phyloP scores from a whole-genome alignment of 2,797 vertebrate genomes.

The Clarias platycephalus region DNA sequence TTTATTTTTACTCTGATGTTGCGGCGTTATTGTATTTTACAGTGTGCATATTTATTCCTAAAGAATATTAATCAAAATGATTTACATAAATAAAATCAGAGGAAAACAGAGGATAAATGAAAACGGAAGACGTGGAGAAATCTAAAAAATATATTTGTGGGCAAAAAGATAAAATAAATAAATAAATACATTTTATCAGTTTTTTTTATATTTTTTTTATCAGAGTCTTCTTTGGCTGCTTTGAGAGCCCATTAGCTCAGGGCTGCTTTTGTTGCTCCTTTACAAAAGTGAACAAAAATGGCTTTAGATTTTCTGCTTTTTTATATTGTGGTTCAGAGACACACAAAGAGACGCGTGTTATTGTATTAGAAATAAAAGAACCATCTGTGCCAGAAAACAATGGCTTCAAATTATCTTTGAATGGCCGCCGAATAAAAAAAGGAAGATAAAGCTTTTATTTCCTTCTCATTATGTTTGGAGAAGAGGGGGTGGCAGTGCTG shows the following conservation, averaged over 20 bases:
- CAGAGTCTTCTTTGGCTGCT: constrained; percentile 97
- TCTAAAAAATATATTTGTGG: neutral
- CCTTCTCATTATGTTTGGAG: constrained; percentile 93
- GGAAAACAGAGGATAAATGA: neutral
- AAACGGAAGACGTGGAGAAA: neutral
- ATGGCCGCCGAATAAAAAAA: constrained; percentile 99
- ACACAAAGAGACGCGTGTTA: constrained; percentile 98
- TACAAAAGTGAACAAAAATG: constrained; percentile 99
- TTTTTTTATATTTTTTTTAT: constrained; percentile 58
- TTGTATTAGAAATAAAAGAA: constrained; percentile 99
- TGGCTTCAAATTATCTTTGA: constrained; percentile 99
- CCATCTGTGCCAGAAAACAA: constrained; percentile 99
- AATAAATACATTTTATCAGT: constrained; percentile 3
- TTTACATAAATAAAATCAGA: neutral
- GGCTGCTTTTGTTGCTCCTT: constrained; percentile 98
- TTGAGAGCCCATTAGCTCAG: constrained; percentile 99
- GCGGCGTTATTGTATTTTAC: neutral
- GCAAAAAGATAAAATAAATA: neutral
- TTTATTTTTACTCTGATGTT: neutral
- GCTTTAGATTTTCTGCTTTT: constrained; percentile 98
- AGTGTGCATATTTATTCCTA: neutral
- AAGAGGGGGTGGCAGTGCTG: constrained; percentile 90
- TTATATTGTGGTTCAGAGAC: constrained; percentile 82
- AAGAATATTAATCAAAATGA: neutral
- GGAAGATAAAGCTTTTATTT: constrained; percentile 98